Percentiles rank a stretch among this genome's conserved stretches.
Evolutionary conservation across 2,797 vertebrate genomes (phyloP).

Genomic region (Petrocephalus sullivani): DNA sequence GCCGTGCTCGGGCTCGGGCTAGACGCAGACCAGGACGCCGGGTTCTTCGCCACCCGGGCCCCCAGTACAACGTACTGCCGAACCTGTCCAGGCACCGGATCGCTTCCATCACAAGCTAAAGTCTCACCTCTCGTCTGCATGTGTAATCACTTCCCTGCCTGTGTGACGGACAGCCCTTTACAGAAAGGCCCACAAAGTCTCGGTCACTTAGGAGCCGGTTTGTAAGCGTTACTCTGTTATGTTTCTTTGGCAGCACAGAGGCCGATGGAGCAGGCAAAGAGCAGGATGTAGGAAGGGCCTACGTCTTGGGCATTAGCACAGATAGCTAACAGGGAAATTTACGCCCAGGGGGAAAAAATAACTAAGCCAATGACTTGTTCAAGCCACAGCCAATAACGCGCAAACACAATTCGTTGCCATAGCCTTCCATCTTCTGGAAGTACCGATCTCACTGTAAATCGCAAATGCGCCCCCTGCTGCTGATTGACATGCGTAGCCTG

Average conservation of each 20-base stretch:
- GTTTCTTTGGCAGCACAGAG: neutral
- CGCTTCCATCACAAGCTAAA: neutral
- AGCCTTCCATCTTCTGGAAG: neutral
- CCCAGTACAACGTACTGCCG: neutral
- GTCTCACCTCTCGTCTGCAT: neutral
- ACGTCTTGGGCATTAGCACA: neutral
- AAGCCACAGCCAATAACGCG: neutral
- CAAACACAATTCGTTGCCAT: neutral
- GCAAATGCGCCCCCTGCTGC: neutral
- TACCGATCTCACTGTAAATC: neutral
- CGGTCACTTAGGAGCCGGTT: neutral
- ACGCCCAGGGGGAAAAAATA: neutral
- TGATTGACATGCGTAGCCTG: neutral
- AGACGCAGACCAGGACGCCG: neutral
- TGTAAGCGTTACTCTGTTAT: neutral
- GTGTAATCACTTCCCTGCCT: neutral
- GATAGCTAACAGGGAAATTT: neutral
- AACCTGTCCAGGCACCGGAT: neutral
- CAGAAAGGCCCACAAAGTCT: neutral
- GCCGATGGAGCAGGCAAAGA: neutral
- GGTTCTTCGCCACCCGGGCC: neutral
- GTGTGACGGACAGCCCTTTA: neutral
- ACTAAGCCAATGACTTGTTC: neutral
- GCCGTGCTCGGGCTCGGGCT: neutral
- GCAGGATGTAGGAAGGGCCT: neutral